Evolutionary conservation across 2,888 invertebrate genomes (phyloP).

Genomic region (Ecliptopera silaceata): DNA sequence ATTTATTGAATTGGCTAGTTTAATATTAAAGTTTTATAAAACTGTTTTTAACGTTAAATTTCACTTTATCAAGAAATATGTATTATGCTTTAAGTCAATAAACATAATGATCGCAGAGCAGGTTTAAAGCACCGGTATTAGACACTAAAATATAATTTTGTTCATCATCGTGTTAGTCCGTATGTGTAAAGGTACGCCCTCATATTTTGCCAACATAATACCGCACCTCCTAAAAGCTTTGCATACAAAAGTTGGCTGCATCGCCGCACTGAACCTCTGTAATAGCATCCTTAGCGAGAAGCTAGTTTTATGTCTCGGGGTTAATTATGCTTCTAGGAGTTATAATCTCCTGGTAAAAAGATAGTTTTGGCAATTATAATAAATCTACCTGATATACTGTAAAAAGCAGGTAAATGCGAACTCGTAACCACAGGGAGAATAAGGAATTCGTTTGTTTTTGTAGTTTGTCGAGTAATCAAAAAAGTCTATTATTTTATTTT

Average conservation of each 20-base stretch:
- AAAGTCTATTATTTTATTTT: no score
- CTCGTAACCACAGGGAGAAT: no score
- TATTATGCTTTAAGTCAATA: no score
- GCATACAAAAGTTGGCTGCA: slow-evolving; percentile 50
- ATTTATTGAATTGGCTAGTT: no score
- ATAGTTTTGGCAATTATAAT: neutral
- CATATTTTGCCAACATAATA: slow-evolving; percentile 53
- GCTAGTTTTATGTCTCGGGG: slow-evolving; percentile 26
- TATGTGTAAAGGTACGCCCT: slow-evolving; percentile 41
- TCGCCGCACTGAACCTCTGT: slow-evolving; percentile 30
- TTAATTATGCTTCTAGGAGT: slow-evolving; percentile 25
- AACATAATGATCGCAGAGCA: no score
- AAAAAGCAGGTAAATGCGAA: neutral
- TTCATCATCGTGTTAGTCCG: slow-evolving; percentile 17
- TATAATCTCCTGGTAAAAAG: slow-evolving; percentile 25
- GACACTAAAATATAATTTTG: neutral
- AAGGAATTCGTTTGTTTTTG: no score
- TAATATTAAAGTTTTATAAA: no score
- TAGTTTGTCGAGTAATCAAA: no score
- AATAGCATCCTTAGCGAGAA: slow-evolving; percentile 30
- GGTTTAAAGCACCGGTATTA: no score
- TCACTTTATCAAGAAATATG: no score
- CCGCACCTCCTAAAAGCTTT: slow-evolving; percentile 57
- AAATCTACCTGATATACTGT: neutral
- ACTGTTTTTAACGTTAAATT: no score